Conservation (phyloP, 2,888 invertebrate genomes). For the Saturnia japonica region DNA sequence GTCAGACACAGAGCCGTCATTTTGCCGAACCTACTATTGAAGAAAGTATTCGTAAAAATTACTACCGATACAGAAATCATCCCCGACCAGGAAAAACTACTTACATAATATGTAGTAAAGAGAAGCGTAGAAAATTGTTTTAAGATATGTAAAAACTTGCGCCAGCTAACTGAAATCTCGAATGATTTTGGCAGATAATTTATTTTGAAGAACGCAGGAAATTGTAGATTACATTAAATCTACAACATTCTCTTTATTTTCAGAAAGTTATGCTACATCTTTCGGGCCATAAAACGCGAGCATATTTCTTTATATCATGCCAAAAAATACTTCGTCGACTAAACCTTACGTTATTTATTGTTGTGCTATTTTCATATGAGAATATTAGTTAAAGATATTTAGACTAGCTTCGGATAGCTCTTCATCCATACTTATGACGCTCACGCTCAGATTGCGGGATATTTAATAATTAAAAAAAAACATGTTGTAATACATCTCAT, state of each 20-base stretch:
- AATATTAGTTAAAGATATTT: background rate
- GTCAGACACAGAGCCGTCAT: too few relatives aligned
- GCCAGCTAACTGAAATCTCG: background rate
- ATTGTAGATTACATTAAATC: background rate
- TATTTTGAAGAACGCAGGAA: constrained; percentile 9
- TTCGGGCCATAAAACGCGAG: background rate
- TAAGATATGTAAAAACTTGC: background rate
- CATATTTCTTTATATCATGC: background rate
- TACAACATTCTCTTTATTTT: constrained; percentile 2
- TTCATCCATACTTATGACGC: too few relatives aligned
- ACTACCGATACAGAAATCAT: background rate
- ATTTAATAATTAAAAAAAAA: background rate
- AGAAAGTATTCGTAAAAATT: background rate
- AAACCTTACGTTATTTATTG: background rate
- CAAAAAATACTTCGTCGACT: background rate
- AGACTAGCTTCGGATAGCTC: too few relatives aligned
- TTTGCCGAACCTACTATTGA: too few relatives aligned
- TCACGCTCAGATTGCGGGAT: background rate
- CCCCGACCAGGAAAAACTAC: background rate
- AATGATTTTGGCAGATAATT: background rate
- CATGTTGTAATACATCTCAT: background rate
- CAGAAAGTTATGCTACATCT: background rate
- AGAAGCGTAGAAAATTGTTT: background rate
- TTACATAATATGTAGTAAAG: background rate
- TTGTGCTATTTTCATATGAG: background rate